A percentile compares a stretch with the other conserved stretches of the same genome.
Conservation (phyloP, 2,797 vertebrate species). For the Danio choprae region DNA sequence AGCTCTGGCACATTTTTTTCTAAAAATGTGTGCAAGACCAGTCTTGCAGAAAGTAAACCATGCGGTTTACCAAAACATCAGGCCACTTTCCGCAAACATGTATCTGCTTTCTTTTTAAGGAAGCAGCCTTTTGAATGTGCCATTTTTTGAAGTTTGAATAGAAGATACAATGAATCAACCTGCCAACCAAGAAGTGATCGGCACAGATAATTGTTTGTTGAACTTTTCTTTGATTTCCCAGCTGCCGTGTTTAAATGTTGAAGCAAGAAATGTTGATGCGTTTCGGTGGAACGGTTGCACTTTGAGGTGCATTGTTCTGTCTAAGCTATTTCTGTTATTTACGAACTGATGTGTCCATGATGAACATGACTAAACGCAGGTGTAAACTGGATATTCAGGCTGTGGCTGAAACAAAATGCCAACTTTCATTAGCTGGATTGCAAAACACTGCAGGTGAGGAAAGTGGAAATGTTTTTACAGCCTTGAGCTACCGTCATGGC, state of each 20-base stretch:
- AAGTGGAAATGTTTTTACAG: background rate
- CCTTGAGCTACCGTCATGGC: no score
- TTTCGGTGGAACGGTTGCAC: background rate
- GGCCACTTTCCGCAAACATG: background rate
- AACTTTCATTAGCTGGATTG: background rate
- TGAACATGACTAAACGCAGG: background rate
- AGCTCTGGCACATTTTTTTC: background rate
- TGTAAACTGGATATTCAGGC: conserved; percentile 33
- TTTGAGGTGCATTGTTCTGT: background rate
- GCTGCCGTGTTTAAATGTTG: background rate
- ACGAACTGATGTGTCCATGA: background rate
- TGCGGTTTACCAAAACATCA: background rate
- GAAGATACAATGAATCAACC: background rate
- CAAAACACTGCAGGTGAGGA: background rate
- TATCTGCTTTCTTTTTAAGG: background rate
- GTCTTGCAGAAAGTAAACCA: conserved; percentile 11
- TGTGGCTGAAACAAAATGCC: background rate
- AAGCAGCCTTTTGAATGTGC: background rate
- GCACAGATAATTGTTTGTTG: background rate
- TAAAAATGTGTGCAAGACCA: conserved; percentile 21
- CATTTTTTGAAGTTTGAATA: background rate
- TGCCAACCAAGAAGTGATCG: background rate
- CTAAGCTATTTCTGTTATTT: conserved; percentile 18
- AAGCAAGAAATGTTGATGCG: background rate
- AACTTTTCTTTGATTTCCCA: background rate